phyloP scores from a whole-genome alignment of 1,140 invertebrate species.

The Trichonephila clavata region DNA sequence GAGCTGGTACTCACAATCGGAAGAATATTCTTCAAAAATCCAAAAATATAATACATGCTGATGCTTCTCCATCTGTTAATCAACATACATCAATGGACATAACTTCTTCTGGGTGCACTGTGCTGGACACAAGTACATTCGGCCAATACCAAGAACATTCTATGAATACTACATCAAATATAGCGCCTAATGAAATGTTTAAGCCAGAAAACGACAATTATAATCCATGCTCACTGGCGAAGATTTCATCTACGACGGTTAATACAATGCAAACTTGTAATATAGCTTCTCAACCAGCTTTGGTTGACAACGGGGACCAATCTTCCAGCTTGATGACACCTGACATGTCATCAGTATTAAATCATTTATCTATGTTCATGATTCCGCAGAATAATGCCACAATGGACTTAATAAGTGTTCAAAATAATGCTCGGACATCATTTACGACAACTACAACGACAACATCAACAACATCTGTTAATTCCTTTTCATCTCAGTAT shows the following conservation, averaged over 20 bases:
- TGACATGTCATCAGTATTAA: conserved; percentile 41
- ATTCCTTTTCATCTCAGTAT: background rate
- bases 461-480: background rate
- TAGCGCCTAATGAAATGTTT: background rate
- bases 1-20: background rate
- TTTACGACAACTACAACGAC: background rate
- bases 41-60: background rate
- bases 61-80: conserved; percentile 4
- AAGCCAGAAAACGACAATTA: conserved; percentile 12
- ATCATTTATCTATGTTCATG: conserved; percentile 67
- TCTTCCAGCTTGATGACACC: background rate
- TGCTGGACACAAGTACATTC: conserved; percentile 45
- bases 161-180: conserved; percentile 2
- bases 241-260: background rate
- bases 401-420: conserved; percentile 77
- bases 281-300: background rate
- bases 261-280: background rate
- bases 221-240: background rate
- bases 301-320: background rate
- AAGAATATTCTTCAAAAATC: conserved; percentile 14
- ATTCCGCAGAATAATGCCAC: background rate
- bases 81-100: conserved; percentile 64
- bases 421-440: background rate
- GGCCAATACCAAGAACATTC: background rate
- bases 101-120: conserved; percentile 59